Evolutionary conservation across 2,797 vertebrate species (phyloP).

Genomic region (Rhinoraja longicauda): DNA sequence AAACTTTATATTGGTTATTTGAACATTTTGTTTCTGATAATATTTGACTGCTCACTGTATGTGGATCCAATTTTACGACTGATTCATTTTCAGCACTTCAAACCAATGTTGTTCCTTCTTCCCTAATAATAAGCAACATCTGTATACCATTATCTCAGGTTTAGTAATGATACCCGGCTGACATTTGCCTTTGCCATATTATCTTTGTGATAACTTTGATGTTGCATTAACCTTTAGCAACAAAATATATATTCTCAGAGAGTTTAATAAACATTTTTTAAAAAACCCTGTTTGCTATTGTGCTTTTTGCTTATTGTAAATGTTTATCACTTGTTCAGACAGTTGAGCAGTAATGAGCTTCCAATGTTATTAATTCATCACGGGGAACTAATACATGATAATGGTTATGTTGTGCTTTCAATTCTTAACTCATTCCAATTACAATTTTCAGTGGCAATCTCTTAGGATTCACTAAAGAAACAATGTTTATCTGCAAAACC

Average conservation of each 20-base stretch:
- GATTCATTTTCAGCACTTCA: not conserved
- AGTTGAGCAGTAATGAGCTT: conserved; percentile 9
- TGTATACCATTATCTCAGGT: not conserved
- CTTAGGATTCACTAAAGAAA: not conserved
- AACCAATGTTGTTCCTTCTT: not conserved
- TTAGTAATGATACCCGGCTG: not conserved
- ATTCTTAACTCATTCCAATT: conserved; percentile 31
- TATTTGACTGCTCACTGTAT: not conserved
- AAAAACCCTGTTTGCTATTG: not conserved
- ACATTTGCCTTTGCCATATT: not conserved
- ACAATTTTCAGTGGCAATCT: conserved; percentile 10
- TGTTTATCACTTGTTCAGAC: conserved; percentile 35
- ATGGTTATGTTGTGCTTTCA: conserved; percentile 25
- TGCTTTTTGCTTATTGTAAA: conserved; percentile 33
- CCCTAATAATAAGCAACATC: not conserved
- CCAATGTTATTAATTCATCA: conserved; percentile 22
- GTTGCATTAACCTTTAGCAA: not conserved
- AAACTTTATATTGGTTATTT: not conserved
- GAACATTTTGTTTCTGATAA: not conserved
- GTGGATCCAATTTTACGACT: not conserved
- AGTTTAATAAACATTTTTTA: not conserved
- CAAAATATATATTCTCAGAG: not conserved
- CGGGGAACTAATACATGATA: not conserved
- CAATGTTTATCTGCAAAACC: not conserved
- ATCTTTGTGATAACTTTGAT: not conserved